Base-by-base conservation (phyloP, 1,140 invertebrate species). In the Aradophagus sp. region DNA sequence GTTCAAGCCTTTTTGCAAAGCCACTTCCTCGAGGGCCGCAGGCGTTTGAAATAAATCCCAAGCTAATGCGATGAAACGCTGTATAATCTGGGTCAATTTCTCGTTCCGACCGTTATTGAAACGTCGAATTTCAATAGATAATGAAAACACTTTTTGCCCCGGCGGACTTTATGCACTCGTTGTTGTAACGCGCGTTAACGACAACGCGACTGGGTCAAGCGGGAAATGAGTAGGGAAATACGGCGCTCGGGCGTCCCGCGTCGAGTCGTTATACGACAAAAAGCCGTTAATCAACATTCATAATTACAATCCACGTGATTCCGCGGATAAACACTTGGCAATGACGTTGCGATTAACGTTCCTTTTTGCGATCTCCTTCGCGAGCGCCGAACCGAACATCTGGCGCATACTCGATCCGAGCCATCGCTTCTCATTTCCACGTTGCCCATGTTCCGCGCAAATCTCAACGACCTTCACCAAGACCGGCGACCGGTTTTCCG, bases 251-350 rank as follows among this genome's bases (percentile, higher is more conserved):
- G 45, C 14, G 23, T 59, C 58, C 58, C 23, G 39, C 63, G 45
- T 47, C 19, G 19, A 72, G 66, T 69, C 61, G 58, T 77, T 75
- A 71, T 55, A 42, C n/a, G 11, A 23, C 26, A 55, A 44, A 45
- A 38, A 52, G 53, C 63, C 74, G 66, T 79, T 78, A 79, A 80
- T 75, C 73, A 78, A 58, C 59, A 59, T 73, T 71, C 68, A 77
- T 75, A 77, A 79, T 77, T 69, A 69, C 68, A 47, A 50, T 44
- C 44, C 36, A 50, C 44, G 48, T 68, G 55, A 41, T 42, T 47
- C 52, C 23, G 19, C 47, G 55, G 53, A 68, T 58, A 68, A 73
- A 73, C 52, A 65, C 53, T 65, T 17, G 16, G 44, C 56, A 59
- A 36, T 70, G 70, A 73, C 62, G 71, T 56, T 68, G 61, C 69